phyloP scores from a whole-genome alignment of 1,140 invertebrate species.

The Ridgeia piscesae region DNA sequence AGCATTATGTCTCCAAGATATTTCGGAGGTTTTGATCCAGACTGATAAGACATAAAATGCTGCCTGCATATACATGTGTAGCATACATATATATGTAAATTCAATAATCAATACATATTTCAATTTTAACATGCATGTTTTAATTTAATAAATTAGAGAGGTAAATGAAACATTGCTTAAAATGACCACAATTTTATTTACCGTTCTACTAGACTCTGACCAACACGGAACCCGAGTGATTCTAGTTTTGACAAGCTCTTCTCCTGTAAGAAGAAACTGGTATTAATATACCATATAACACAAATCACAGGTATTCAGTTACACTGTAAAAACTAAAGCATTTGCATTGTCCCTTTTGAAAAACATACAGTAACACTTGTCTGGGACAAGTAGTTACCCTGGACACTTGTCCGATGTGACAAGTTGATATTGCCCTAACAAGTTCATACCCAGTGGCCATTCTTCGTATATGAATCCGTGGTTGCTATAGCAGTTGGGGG shows the following conservation, averaged over 20 bases:
- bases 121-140: neutral
- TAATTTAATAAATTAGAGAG: neutral
- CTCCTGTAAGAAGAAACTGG: constrained; percentile 64
- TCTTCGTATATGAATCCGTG: no score
- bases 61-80: no score
- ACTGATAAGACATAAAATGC: no score
- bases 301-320: neutral
- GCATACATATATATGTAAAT: no score
- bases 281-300: constrained; percentile 20
- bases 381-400: no score
- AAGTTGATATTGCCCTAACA: no score
- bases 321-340: neutral
- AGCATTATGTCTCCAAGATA: no score
- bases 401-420: no score
- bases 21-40: no score
- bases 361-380: no score
- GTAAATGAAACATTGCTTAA: constrained; percentile 7
- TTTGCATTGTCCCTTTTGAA: neutral
- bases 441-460: no score
- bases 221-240: constrained; percentile 88
- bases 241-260: constrained; percentile 84
- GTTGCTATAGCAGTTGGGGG: no score
- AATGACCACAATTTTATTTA: constrained; percentile 32
- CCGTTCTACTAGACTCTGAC: constrained; percentile 89
- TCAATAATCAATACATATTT: neutral